Conservation (phyloP, 2,113 vertebrate genomes). For the Eubucco bourcierii region DNA sequence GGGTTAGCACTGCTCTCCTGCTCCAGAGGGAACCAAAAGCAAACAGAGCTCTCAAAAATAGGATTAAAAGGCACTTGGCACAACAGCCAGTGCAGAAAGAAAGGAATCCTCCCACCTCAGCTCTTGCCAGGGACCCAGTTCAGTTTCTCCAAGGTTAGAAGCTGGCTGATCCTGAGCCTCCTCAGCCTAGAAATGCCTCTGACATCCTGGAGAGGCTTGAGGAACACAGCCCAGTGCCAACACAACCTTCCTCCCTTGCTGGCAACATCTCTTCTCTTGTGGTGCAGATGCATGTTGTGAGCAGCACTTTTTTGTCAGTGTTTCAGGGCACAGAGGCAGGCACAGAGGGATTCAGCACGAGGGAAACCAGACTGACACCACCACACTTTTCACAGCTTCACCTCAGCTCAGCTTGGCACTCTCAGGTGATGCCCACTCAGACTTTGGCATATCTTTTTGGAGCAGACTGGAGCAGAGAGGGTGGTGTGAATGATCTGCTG, state of each 20-base stretch:
- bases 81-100: conserved; percentile 19
- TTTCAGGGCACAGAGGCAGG: background rate
- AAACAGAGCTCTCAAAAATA: conserved; percentile 21
- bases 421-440: background rate
- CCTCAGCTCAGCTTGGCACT: background rate
- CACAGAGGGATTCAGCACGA: background rate
- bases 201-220: background rate
- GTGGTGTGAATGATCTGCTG: background rate
- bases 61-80: background rate
- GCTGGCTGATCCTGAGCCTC: background rate
- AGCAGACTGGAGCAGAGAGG: background rate
- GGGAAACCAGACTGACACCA: background rate
- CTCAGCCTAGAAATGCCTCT: background rate
- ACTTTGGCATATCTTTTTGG: background rate
- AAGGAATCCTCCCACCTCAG: background rate
- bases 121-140: background rate
- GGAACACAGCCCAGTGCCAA: background rate
- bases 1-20: background rate
- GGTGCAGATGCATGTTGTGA: accelerated
- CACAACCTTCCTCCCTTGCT: background rate
- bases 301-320: background rate
- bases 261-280: background rate
- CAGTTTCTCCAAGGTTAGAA: background rate
- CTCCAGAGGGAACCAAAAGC: background rate
- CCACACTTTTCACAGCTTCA: background rate